A percentile compares a stretch with the other conserved stretches of the same genome.
Evolutionary conservation across 2,888 invertebrate species (phyloP).

Genomic region (Agrotis exclamationis): DNA sequence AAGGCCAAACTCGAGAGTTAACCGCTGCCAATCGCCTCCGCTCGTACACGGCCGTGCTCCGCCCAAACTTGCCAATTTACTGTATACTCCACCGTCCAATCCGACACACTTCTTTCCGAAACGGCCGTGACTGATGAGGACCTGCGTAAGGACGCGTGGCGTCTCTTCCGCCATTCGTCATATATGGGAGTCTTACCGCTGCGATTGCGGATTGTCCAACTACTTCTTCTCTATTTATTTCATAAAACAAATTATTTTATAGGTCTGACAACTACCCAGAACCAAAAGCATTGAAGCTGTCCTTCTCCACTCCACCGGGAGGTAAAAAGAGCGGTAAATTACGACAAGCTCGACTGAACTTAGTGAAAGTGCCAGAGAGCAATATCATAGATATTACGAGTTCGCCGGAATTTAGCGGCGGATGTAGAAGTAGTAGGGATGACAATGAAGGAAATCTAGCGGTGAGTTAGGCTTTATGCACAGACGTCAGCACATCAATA

Average conservation of each 20-base stretch:
- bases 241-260: slow-evolving; percentile 4
- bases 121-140: too few relatives aligned
- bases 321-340: slow-evolving; percentile 67
- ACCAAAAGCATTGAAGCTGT: slow-evolving; percentile 76
- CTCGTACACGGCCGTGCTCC: too few relatives aligned
- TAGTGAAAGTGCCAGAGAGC: slow-evolving; percentile 69
- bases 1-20: too few relatives aligned
- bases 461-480: slow-evolving; percentile 62
- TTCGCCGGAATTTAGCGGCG: slow-evolving; percentile 75
- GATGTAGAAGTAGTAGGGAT: slow-evolving; percentile 39
- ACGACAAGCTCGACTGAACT: slow-evolving; percentile 75
- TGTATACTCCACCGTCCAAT: too few relatives aligned
- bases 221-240: background rate
- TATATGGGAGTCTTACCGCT: too few relatives aligned
- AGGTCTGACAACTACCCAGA: slow-evolving; percentile 78
- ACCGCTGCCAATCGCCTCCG: too few relatives aligned
- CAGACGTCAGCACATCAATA: too few relatives aligned
- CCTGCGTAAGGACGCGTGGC: too few relatives aligned
- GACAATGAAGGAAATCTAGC: slow-evolving; percentile 56
- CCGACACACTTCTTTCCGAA: too few relatives aligned
- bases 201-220: too few relatives aligned
- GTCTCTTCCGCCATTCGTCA: too few relatives aligned
- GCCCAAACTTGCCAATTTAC: too few relatives aligned
- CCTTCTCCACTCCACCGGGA: slow-evolving; percentile 68
- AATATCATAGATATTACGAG: slow-evolving; percentile 80